Evolutionary conservation across 2,113 vertebrate species (phyloP).

Genomic region (Vulpes vulpes): DNA sequence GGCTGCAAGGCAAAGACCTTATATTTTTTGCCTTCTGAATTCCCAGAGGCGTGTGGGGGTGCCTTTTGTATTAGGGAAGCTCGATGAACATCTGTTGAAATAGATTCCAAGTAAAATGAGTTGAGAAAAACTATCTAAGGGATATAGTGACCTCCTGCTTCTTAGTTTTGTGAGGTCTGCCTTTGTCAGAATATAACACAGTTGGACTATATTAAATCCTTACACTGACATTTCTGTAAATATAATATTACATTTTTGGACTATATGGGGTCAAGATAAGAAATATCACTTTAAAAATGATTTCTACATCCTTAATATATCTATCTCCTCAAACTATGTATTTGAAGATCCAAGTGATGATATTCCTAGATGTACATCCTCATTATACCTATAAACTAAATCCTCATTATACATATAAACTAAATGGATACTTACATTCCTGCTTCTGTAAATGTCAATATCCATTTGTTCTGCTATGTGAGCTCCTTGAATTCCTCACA

Average conservation of each 20-base stretch:
- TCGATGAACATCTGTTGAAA: not conserved
- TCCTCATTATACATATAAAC: not conserved
- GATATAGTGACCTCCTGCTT: not conserved
- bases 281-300: not conserved
- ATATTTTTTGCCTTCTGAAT: not conserved
- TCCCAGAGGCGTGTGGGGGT: not conserved
- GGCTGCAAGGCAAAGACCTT: not conserved
- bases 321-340: not conserved
- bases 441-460: not conserved
- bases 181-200: not conserved
- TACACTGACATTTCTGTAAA: not conserved
- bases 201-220: not conserved
- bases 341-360: not conserved
- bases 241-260: not conserved
- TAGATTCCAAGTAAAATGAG: not conserved
- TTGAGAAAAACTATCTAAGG: not conserved
- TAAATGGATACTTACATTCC: not conserved
- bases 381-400: not conserved
- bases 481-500: not conserved
- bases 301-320: not conserved
- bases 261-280: not conserved
- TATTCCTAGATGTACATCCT: not conserved
- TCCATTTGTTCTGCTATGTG: not conserved
- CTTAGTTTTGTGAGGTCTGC: not conserved
- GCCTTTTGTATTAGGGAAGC: not conserved